These are phyloP conservation scores for Drosophila hydei DNA, from an alignment of 1,140 invertebrate genomes.

Conservation along the genomic window DNA sequence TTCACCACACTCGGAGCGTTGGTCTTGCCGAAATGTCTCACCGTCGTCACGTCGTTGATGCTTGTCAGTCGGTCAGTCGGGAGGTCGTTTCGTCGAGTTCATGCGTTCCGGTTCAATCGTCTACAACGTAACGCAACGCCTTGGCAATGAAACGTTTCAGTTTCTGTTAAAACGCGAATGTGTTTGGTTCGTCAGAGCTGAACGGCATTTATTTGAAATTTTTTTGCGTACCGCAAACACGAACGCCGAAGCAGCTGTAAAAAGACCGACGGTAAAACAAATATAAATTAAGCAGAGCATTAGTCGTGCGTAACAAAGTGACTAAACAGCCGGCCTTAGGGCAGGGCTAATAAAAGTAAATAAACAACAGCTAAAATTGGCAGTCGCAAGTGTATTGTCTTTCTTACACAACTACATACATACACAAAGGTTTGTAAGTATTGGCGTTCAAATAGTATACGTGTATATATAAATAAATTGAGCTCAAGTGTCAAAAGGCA, in stretches of 20 bases:
- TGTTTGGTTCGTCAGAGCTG: conserved; percentile 6
- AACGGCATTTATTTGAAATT: not conserved
- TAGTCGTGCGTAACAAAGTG: conserved; percentile 44
- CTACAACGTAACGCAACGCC: conserved; percentile 42
- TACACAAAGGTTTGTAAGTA: conserved; percentile 22
- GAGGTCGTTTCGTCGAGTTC: conserved; percentile 33
- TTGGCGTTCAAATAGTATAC: not conserved
- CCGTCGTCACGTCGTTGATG: conserved; percentile 11
- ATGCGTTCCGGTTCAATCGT: conserved; percentile 34
- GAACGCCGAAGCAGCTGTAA: conserved; percentile 34
- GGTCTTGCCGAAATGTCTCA: conserved; percentile 48
- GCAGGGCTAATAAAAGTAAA: conserved; percentile 49
- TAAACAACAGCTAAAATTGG: conserved; percentile 42
- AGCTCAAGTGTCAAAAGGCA: conserved; percentile 64
- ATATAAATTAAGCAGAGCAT: conserved; percentile 13
- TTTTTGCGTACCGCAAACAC: conserved; percentile 21
- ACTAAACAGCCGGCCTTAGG: conserved; percentile 18
- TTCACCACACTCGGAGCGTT: conserved; percentile 55
- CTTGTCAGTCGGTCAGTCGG: conserved; percentile 13
- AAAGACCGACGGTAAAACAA: conserved; percentile 69
- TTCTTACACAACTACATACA: conserved; percentile 20
- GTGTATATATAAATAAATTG: conserved; percentile 24
- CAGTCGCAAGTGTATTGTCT: conserved; percentile 14
- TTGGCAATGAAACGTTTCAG: conserved; percentile 57
- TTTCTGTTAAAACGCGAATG: conserved; percentile 44